Base-by-base conservation (phyloP, 1,140 invertebrate species). In the Drosophila kohkoa region DNA sequence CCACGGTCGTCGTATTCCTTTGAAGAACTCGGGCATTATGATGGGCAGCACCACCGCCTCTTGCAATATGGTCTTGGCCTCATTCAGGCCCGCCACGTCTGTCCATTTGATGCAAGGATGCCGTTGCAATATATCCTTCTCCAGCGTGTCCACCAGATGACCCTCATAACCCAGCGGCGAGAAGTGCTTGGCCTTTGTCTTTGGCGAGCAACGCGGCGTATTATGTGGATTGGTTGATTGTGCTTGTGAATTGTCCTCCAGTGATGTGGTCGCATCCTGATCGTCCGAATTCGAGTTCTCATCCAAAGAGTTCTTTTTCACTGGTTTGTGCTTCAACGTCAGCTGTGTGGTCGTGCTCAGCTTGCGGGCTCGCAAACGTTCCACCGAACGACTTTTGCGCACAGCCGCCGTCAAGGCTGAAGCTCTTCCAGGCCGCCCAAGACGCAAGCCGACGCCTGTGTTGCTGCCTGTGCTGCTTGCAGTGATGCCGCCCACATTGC, bases 1-100 rank as follows among this genome's bases (percentile, higher is more conserved):
- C 97, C 97, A 98, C 2, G 97, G 97, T 62, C 97, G 93, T 20
- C 97, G 93, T 54, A 98, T 98, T 13, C 97, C 97, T 93, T 97
- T 99, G 91, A 99, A 99, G 93, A 98, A 99, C 88, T 99, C 98
- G 3, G 99, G 99, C 96, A 99, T 99, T 92, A 98, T 96, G 92
- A 99, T 96, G 1, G 99, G 99, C 54, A 99, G 93, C 5, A 99
- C 98, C 59, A 99, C 98, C 16, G 99, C 99, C 94, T 99, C 99
- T 94, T 99, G 82, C 25, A 99, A 92, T 20, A 99, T 94, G 60
- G 97, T 94, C 93, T 99, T 99, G 0, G 98, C 99, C 92, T 99
- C 98, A 52, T 96, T 95, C 48, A 99, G 94, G 89, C 99, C 99
- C 6, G 99, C 98, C 74, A 99, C 99, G 93, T 99, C 98, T 81